Base-by-base conservation (phyloP, 2,888 invertebrate species). In the Lissonota sp. region DNA sequence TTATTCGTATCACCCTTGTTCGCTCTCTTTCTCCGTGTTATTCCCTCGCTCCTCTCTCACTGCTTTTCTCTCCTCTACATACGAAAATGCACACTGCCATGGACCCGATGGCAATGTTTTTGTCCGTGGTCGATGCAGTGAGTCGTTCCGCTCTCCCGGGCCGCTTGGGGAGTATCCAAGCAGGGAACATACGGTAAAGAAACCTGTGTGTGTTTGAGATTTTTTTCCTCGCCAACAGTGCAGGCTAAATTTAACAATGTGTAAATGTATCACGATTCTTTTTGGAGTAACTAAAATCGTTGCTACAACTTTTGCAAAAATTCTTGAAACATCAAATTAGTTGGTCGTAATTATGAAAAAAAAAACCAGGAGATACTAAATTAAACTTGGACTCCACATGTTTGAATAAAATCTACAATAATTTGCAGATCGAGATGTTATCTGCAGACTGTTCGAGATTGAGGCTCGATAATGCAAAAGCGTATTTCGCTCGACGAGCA, bases 1-100 rank as follows among this genome's bases (percentile, higher is more conserved):
- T 51, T 60, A 44, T 76, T 66, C 69, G 44, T 57, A 44, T 62
- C 53, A 72, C 80, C 74, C 71, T 42, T 46, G 76, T 71, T 26
- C 84, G 78, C 84, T 86, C 72, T 85, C 84, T 84, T 77, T 83
- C 63, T 70, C 79, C 72, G 75, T 80, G 77, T 67, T 71, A 74
- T 82, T 83, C 60, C 76, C 80, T 51, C 73, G 55, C 84, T 26
- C 26, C 63, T 63, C 71, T 70, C 26, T 5, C 26, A 62, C 39
- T 79, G 60, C 1, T 57, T 74, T 66, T 70, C 37, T 58, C 49
- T 37, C 42, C 58, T 10, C 14, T 62, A 8, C 58, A 26, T 42
- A 58, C 53, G 26, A 58, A 64, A 40, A 14, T 26, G 37, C 4
- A 37, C 60, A 60, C 14, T 55, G 62, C 66, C 49, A 3, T 26